Evolutionary conservation across 2,113 vertebrate genomes (phyloP), one percentile per base, ranked within the genome.

Genomic region (Telmatochromis sp.): DNA sequence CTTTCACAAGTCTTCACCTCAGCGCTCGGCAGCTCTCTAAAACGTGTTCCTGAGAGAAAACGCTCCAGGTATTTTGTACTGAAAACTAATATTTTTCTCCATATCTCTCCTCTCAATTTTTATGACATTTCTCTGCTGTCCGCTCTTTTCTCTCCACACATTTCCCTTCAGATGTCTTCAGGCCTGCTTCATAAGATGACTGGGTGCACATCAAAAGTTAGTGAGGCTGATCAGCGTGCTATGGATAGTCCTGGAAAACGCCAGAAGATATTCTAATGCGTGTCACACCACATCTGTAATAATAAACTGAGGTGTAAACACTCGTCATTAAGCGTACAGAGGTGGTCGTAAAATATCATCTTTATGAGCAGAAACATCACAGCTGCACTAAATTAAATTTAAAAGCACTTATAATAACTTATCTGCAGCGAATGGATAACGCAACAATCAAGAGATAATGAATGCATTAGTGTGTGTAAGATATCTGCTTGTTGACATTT

Each of bases 161-260:
- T n/a, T 63, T 33, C 31, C 6, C 6, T 19, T 63, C 31, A 63
- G 6, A 63, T 19, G 28, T 35, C 58, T 35, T 63, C 31, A 63
- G 58, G 17, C 3, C 58, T 63, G 31, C 58, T 63, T 35, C 31
- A 35, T n/a, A 65, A 35, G 31, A n/a, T 12, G 9, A 63, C 31
- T 63, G 3, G 1, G 17, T 65, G 17, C 60, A 65, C 60, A 35
- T 35, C 17, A n/a, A 35, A 35, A 2, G 31, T 65, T 35, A 35
- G 60, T 35, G 31, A 35, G 17, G 3, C 3, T 0, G 17, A 35
- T 35, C 17, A 12, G 60, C 60, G 1, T 65, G 0, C 60, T 65
- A 37, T 37, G 4, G 31, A 35, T n/a, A 63, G 31, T n/a, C 17
- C 58, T 12, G 58, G 58, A 63, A 35, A 35, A 35, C 1, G 3